Evolutionary conservation across 1,140 invertebrate genomes (phyloP), one percentile per base, ranked within the genome.

Genomic region (Meloidogyne chitwoodi): DNA sequence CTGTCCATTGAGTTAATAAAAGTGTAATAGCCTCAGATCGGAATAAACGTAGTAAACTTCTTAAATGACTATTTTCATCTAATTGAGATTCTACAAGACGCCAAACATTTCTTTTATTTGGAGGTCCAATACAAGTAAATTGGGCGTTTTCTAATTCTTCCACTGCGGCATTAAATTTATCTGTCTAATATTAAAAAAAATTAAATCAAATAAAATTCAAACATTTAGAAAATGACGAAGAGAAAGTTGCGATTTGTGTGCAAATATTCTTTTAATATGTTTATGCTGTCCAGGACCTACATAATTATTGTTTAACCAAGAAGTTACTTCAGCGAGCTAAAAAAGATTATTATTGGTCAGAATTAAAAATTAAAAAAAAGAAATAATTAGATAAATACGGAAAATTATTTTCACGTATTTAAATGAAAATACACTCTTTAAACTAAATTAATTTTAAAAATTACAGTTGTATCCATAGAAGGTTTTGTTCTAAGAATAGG

Each of bases 1-100:
- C 80, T 12, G 80, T 83, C 80, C 80, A 81, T 76, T 81, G 81
- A 56, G 81, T 83, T 11, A 81, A 62, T 8, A 83, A 41, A 26
- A 83, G 61, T 3, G 80, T 75, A 41, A 83, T 77, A 3, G 81
- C 81, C 34, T 81, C 81, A 19, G 76, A 80, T 2, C 80, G 80
- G 24, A 83, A 80, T 16, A 81, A 12, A 19, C 70, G 63, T 22
- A 82, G 29, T n/a, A 82, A 62, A 44, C 48, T 74, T 0, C 24
- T 12, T 11, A 82, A 11, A 29, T 67, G 34, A 68, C 61, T 67
- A 44, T 83, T 38, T 29, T 64, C 34, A 8, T 61, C 19, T 26
- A 82, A 26, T 26, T 78, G 26, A n/a, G 41, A 65, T 72, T 79
- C 81, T 26, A 69, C 81, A 6, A 81, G 56, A 27, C 72, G 68